A percentile compares a stretch with the other conserved stretches of the same genome.
These are phyloP conservation scores for Lasioglossum zephyrum DNA, from an alignment of 2,888 invertebrate genomes.

Conservation along the genomic window DNA sequence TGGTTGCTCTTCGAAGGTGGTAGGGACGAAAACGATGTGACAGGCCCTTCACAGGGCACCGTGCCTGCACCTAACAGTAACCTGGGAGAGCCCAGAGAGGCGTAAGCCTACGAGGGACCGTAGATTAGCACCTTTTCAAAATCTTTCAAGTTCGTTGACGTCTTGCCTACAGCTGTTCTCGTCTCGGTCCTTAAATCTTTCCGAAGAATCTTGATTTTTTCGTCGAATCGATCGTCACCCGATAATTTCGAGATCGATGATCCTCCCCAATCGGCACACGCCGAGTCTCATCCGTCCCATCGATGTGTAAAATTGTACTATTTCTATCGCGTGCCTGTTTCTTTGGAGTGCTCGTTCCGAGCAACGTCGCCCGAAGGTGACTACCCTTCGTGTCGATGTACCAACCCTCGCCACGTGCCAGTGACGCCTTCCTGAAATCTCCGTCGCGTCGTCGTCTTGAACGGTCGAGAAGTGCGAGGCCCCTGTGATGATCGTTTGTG, in stretches of 20 bases:
- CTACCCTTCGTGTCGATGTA: constrained; percentile 30
- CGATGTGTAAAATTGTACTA: constrained; percentile 49
- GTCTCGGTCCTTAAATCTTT: not conserved
- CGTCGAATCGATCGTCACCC: not conserved
- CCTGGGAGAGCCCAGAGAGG: constrained; percentile 66
- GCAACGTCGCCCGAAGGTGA: constrained; percentile 57
- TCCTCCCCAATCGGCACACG: constrained; percentile 5
- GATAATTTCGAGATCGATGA: constrained; percentile 20
- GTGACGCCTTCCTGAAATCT: constrained; percentile 74
- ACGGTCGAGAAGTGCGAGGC: not conserved
- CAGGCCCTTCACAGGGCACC: constrained; percentile 73
- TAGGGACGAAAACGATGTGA: constrained; percentile 73
- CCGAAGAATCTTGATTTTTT: not conserved
- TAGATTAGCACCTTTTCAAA: constrained; percentile 46
- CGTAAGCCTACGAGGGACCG: constrained; percentile 54
- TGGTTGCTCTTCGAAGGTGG: constrained; percentile 63
- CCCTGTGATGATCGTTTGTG: constrained; percentile 2
- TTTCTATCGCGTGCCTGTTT: constrained; percentile 45
- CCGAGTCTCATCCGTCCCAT: constrained; percentile 2
- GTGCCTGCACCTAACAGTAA: constrained; percentile 68
- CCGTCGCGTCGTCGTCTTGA: constrained; percentile 53
- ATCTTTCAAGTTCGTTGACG: constrained; percentile 30
- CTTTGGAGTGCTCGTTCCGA: constrained; percentile 52
- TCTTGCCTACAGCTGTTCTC: constrained; percentile 25
- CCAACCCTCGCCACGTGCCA: constrained; percentile 77